Percentiles rank a stretch among this genome's conserved stretches.
phyloP scores from a whole-genome alignment of 2,113 vertebrate species.

The Hymenochirus boettgeri region DNA sequence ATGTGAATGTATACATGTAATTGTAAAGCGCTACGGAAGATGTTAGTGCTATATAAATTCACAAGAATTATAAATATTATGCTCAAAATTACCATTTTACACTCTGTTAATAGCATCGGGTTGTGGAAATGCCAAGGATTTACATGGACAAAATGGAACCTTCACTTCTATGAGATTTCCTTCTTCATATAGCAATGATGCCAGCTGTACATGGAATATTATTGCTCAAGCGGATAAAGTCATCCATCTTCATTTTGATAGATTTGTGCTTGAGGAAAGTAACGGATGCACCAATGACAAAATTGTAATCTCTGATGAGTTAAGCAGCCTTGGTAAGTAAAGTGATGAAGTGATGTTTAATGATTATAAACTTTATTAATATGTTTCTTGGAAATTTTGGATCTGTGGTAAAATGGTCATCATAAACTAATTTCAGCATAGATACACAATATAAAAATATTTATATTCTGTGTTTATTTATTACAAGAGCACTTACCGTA shows the following conservation, averaged over 20 bases:
- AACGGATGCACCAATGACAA: constrained; percentile 58
- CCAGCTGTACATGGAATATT: constrained; percentile 66
- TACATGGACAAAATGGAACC: neutral
- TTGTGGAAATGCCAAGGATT: constrained; percentile 17
- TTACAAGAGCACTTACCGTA: too few relatives aligned
- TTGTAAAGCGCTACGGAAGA: too few relatives aligned
- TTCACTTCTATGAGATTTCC: constrained; percentile 56
- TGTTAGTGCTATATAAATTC: too few relatives aligned
- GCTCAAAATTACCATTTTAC: neutral
- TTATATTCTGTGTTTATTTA: too few relatives aligned
- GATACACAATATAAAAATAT: too few relatives aligned
- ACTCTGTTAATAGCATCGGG: constrained; percentile 16
- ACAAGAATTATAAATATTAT: too few relatives aligned
- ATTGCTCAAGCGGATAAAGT: constrained; percentile 54
- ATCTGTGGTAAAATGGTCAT: too few relatives aligned
- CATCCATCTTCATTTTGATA: constrained; percentile 60
- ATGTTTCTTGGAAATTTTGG: too few relatives aligned
- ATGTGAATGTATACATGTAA: too few relatives aligned
- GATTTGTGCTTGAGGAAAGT: constrained; percentile 65
- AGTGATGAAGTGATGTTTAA: too few relatives aligned
- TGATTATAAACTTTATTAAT: too few relatives aligned
- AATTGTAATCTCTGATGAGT: constrained; percentile 54
- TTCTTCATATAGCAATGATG: constrained; percentile 56
- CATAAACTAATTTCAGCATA: too few relatives aligned
- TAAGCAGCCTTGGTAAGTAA: constrained; percentile 58